Conservation (phyloP, 2,113 vertebrate species). For the Muntiacus reevesi region DNA sequence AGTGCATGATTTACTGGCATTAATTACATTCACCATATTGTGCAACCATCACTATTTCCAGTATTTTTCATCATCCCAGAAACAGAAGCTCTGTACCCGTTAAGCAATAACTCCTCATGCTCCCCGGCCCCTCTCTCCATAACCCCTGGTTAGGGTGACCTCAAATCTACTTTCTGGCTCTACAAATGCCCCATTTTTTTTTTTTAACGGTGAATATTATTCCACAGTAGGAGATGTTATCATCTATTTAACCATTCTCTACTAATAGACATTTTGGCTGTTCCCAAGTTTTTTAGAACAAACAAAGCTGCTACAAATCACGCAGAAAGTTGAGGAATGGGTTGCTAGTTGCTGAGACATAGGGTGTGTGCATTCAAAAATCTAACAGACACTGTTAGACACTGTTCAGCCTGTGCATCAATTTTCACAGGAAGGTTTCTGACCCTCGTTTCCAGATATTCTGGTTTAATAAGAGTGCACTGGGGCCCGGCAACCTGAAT, state of each 20-base stretch:
- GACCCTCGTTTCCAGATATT: background rate
- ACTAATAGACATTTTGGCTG: background rate
- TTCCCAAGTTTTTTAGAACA: background rate
- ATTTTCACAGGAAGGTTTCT: background rate
- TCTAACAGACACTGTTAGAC: background rate
- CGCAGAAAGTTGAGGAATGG: background rate
- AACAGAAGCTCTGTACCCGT: background rate
- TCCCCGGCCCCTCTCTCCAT: background rate
- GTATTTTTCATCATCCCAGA: background rate
- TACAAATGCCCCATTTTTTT: background rate
- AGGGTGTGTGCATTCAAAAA: background rate
- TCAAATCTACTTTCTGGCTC: background rate
- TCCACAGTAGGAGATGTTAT: background rate
- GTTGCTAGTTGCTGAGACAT: background rate
- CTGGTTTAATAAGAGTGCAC: background rate
- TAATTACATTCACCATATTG: background rate
- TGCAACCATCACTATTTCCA: background rate
- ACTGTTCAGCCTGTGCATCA: background rate
- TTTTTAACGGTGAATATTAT: background rate
- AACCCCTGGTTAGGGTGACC: background rate
- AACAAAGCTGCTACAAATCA: background rate
- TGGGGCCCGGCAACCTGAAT: background rate
- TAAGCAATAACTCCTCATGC: background rate
- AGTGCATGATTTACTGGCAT: background rate
- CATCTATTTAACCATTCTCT: background rate